phyloP scores from a whole-genome alignment of 2,113 vertebrate genomes.

The Chionomys nivalis region DNA sequence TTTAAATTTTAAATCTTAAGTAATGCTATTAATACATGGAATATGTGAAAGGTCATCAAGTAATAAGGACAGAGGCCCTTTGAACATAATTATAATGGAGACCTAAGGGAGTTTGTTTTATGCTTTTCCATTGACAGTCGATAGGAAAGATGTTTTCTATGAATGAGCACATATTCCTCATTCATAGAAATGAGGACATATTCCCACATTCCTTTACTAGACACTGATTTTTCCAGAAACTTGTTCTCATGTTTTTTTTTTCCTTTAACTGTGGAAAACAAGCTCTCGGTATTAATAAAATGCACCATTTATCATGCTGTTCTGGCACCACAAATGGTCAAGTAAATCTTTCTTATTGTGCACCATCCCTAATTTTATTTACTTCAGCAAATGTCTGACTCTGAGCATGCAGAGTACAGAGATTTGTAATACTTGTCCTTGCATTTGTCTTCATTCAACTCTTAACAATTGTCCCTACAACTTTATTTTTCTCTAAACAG shows the following conservation, averaged over 20 bases:
- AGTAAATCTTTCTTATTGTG: background rate
- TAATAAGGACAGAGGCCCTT: background rate
- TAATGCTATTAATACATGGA: background rate
- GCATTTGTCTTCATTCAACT: background rate
- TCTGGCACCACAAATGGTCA: fast-evolving
- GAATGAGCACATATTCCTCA: background rate
- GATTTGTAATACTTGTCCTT: background rate
- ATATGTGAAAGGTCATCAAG: background rate
- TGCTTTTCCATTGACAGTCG: no score
- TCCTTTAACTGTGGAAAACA: background rate
- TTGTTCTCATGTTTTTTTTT: background rate
- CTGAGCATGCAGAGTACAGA: background rate
- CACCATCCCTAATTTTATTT: background rate
- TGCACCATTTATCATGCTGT: fast-evolving
- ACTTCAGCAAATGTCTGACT: background rate
- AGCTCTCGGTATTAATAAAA: background rate
- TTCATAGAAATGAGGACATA: background rate
- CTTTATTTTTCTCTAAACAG: background rate
- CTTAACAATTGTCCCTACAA: background rate
- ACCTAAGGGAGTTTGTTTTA: no score
- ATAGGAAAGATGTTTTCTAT: background rate
- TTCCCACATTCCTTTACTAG: fast-evolving
- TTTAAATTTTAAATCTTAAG: background rate
- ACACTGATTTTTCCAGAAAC: background rate
- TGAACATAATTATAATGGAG: background rate